Base-by-base conservation (phyloP, 2,113 vertebrate species). In the Recurvirostra avosetta region DNA sequence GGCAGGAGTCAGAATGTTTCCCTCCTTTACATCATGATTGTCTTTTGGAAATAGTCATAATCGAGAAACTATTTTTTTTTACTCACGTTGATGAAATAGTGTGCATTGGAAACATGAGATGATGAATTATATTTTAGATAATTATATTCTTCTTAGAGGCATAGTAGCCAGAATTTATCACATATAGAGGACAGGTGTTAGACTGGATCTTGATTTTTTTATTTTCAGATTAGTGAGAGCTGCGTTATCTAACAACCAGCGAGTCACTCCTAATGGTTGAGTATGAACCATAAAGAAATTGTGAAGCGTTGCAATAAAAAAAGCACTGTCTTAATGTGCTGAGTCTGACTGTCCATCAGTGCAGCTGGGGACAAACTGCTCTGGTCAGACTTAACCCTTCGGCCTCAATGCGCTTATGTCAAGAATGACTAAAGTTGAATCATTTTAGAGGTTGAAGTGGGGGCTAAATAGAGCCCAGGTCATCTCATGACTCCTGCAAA, bases 41-140 rank as follows among this genome's bases (percentile, higher is more conserved):
- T 49, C n/a, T 82, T 95, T 91, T 70, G 90, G n/a, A 91, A 96
- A 76, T 38, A 89, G 45, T 78, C 40, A 15, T 38, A 45, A 94
- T 68, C 25, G 32, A 91, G 49, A 78, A 91, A 66, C 17, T 58
- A 15, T 5, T 11, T 65, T 58, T 82, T 34, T 72, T 43, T 12
- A 41, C 29, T 73, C 8, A 40, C 53, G 14, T 68, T 87, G 62
- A 55, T 82, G 63, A 84, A 50, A 58, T 7, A 41, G 12, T 18
- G 21, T 76, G 53, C 50, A 66, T 30, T 68, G 50, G 58, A 91
- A 80, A 87, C 20, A 66, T 75, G 71, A 91, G 49, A 63, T 78
- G 87, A 65, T 81, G 45, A 58, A 62, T 82, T 66, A 49, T 86
- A 70, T 83, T 90, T 94, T 36, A 84, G 34, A 21, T 55, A 65